Evolutionary conservation across 2,888 invertebrate genomes (phyloP).

Genomic region (Papilio protenor): DNA sequence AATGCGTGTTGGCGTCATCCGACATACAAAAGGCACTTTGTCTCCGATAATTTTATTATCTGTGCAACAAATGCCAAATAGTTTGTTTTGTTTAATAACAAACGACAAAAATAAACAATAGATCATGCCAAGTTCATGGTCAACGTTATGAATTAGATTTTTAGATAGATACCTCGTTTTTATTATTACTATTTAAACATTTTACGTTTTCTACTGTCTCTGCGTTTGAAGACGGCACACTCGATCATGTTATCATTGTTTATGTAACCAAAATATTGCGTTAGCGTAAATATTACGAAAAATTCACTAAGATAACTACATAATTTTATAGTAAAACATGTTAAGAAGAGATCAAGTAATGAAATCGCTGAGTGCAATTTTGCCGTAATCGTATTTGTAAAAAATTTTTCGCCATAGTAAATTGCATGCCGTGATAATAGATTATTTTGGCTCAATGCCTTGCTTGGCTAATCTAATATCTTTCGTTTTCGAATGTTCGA

Average conservation of each 20-base stretch:
- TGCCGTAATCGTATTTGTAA: not conserved
- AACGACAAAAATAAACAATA: slow-evolving; percentile 32
- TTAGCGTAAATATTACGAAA: not conserved
- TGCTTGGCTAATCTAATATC: slow-evolving; percentile 31
- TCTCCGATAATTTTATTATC: not conserved
- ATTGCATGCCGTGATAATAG: slow-evolving; percentile 37
- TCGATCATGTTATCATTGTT: not conserved
- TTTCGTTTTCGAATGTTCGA: slow-evolving; percentile 45
- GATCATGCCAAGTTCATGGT: slow-evolving; percentile 32
- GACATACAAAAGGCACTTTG: not conserved
- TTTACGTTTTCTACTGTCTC: not conserved
- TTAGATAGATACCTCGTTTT: not conserved
- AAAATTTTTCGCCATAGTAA: slow-evolving; percentile 3
- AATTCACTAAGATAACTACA: not conserved
- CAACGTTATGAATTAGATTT: not conserved
- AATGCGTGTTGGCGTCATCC: slow-evolving; percentile 25
- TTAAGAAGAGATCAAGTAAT: not conserved
- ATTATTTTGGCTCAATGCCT: slow-evolving; percentile 48
- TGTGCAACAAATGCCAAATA: slow-evolving; percentile 32
- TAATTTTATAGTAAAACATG: not conserved
- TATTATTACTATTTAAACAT: not conserved
- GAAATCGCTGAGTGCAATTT: not conserved
- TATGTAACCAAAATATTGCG: not conserved
- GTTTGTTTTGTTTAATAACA: slow-evolving; percentile 37
- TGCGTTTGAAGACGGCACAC: not conserved